Conservation (phyloP, 2,888 invertebrate species). For the Tinea pellionella region DNA sequence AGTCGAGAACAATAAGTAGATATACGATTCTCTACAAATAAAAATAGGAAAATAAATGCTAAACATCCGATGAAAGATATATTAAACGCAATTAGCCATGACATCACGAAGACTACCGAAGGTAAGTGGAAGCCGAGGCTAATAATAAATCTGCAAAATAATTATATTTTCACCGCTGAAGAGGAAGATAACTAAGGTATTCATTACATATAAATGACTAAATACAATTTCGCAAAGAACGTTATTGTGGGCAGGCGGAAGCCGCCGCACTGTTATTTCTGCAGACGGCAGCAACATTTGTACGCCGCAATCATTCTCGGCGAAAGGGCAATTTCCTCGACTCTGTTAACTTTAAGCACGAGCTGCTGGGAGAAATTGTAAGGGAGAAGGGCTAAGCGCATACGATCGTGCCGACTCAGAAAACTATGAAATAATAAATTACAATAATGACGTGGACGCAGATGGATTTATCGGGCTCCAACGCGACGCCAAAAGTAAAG, state of each 20-base stretch:
- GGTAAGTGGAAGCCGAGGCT: neutral
- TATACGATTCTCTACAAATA: constrained; percentile 11
- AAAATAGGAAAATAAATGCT: constrained; percentile 14
- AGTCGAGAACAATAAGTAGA: constrained; percentile 8
- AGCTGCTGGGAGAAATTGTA: constrained; percentile 41
- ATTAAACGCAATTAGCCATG: neutral
- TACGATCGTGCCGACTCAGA: constrained; percentile 37
- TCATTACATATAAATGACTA: constrained; percentile 12
- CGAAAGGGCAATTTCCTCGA: constrained; percentile 57
- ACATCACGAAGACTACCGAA: constrained; percentile 1
- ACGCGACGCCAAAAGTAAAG: constrained; percentile 1
- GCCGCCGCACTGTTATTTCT: constrained; percentile 50
- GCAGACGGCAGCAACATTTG: constrained; percentile 45
- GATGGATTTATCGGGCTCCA: constrained; percentile 25
- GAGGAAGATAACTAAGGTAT: constrained; percentile 6
- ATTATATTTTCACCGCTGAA: neutral
- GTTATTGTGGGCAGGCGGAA: constrained; percentile 38
- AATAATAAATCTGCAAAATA: neutral
- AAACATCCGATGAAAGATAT: constrained; percentile 3
- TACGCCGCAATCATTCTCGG: constrained; percentile 48
- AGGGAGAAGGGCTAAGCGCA: constrained; percentile 28
- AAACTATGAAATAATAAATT: constrained; percentile 54
- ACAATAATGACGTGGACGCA: constrained; percentile 38
- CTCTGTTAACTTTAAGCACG: constrained; percentile 50
- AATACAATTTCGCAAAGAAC: constrained; percentile 7